A percentile compares a stretch with the other conserved stretches of the same genome.
These are phyloP conservation scores for Holacanthus passer DNA, from an alignment of 2,113 vertebrate genomes.

Conservation along the genomic window DNA sequence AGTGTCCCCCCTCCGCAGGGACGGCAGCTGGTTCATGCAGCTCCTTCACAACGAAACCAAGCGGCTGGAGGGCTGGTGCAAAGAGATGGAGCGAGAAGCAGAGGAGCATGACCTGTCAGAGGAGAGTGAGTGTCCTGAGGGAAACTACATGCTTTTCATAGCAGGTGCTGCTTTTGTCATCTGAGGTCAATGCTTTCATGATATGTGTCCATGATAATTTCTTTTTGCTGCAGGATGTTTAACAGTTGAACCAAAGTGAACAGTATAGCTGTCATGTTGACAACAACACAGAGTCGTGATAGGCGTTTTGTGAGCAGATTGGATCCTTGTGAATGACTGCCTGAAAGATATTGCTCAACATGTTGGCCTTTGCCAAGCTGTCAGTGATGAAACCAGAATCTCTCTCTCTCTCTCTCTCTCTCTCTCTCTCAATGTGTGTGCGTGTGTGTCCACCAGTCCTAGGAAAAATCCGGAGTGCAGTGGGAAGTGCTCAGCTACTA, in stretches of 20 bases:
- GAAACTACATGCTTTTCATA: constrained; percentile 18
- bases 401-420: constrained; percentile 4
- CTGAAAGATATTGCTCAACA: constrained; percentile 40
- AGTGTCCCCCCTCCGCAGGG: constrained; percentile 90
- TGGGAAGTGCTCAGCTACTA: constrained; percentile 97
- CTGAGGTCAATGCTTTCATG: constrained; percentile 16
- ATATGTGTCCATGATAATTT: background rate
- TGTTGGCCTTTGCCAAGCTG: constrained; percentile 46
- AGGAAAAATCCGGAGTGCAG: constrained; percentile 97
- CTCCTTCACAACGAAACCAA: constrained; percentile 96
- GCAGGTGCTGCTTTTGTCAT: constrained; percentile 17
- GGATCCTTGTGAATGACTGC: constrained; percentile 47
- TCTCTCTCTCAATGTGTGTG: constrained; percentile 26
- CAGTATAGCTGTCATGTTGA: constrained; percentile 35
- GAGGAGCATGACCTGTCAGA: constrained; percentile 96
- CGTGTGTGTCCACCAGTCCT: constrained; percentile 86
- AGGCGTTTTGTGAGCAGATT: constrained; percentile 41
- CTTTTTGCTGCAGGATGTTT: constrained; percentile 11
- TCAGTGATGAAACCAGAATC: constrained; percentile 31
- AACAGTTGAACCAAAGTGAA: constrained; percentile 8
- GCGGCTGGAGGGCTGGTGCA: constrained; percentile 97
- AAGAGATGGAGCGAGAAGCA: constrained; percentile 97
- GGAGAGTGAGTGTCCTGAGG: constrained; percentile 90
- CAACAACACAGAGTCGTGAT: constrained; percentile 30
- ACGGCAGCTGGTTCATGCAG: constrained; percentile 98